Evolutionary conservation across 2,888 invertebrate species (phyloP), one percentile per base, ranked within the genome.

Genomic region (Panopea generosa): DNA sequence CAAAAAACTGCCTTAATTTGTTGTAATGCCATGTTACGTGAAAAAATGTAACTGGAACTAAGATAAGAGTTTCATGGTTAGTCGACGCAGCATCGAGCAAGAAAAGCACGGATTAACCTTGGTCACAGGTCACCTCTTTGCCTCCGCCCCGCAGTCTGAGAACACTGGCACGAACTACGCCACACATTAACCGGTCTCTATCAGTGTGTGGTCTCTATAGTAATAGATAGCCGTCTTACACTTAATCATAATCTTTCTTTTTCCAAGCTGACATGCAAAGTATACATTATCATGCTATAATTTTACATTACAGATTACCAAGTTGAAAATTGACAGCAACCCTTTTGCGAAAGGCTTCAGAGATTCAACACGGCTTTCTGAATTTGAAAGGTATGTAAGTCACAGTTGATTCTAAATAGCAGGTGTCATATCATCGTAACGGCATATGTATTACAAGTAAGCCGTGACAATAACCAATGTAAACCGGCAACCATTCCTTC

Each of bases 321-420:
- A 98, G 94, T 94, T 99, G 94, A 99, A 99, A 95, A 99, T 99
- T 93, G 98, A 99, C 95, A 98, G 98, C 94, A 99, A 99, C 94
- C 99, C 99, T 89, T 99, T 99, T 93, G 99, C 98, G 86, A 99
- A 99, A 94, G 99, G 99, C 87, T 99, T 99, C 94, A 95, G 99
- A 89, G 99, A 99, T 94, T 98, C 98, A 78, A 97, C 97, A 84
- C 95, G 98, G 91, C 96, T 98, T 14, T 89, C 91, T 14, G 92
- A 92, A 33, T 86, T 91, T 74, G 92, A 92, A 77, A 90, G 90
- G 91, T 92, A 86, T 60, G 65, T 66, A 45, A 29, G 47, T 29
- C 62, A 62, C 38, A 57, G 20, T 49, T 60, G 29, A 14, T 56
- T n/a, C 45, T 57, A 47, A 59, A 65, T 47, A 53, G 18, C 69